Base-by-base conservation (phyloP, 2,113 vertebrate species). In the Coptodon bakossiorum region DNA sequence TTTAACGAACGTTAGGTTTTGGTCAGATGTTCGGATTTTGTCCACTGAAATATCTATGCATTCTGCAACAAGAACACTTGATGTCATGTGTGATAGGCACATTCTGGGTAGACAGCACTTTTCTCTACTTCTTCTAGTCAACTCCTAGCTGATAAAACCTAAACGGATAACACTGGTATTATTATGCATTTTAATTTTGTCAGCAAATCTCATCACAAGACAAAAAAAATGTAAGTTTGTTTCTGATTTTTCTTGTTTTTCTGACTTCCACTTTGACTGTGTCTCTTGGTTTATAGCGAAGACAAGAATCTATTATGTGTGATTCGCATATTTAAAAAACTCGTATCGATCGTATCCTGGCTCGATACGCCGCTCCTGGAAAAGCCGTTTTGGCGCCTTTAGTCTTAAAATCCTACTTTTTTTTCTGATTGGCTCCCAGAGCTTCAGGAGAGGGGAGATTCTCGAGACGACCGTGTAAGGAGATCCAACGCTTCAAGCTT, bases 31-130 rank as follows among this genome's bases (percentile, higher is more conserved):
- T 85, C 24, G 59, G 85, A 87, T 59, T 83, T 84, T 40, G 81
- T 91, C 91, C 91, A 90, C 90, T 91, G 90, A 90, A 92, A 86
- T 88, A 95, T 94, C 93, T 95, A 94, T 95, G 94, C 94, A 94
- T 89, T 92, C 88, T 87, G 85, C 89, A 93, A 93, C 85, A 82
- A 87, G 92, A 89, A 93, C 87, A 93, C 88, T 90, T 93, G 94
- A 95, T 94, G 93, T 95, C 93, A 94, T 86, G 79, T 85, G 91
- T 89, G 88, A 87, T 73, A 53, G 86, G 86, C 85, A 88, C 85
- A 86, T 91, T 90, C 88, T 66, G 85, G 86, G 79, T 81, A 84
- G 81, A 93, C 84, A 87, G 83, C 85, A 87, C 90, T 86, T 87
- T 93, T 87, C 81, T 66, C n/a, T 86, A 68, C 73, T 89, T 88